phyloP scores from a whole-genome alignment of 92 coral and sea anemone species.

The Epizoanthus illoricatus region DNA sequence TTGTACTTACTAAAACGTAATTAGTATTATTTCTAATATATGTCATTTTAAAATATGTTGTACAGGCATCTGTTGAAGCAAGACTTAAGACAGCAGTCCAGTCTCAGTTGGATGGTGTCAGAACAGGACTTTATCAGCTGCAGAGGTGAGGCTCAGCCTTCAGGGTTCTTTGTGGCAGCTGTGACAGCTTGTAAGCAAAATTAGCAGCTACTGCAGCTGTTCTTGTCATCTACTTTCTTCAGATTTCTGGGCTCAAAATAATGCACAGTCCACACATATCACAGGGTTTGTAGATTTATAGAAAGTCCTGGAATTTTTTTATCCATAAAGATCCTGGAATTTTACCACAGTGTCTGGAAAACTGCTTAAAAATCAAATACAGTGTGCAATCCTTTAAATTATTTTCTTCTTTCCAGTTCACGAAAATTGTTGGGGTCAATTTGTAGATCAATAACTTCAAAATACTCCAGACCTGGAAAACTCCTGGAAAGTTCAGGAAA shows the following conservation, averaged over 20 bases:
- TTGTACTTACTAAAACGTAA: no score
- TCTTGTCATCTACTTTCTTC: no score
- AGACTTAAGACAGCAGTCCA: constrained; percentile 96
- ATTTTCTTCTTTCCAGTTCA: no score
- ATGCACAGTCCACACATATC: not conserved
- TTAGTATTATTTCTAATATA: not conserved
- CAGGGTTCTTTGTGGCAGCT: no score
- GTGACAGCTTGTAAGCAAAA: no score
- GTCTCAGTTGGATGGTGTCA: constrained; percentile 98
- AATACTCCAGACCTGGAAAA: not conserved
- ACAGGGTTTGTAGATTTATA: not conserved
- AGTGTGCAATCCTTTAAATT: no score
- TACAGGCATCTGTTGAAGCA: constrained; percentile 96
- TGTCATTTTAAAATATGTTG: not conserved
- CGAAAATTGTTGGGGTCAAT: no score
- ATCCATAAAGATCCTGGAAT: not conserved
- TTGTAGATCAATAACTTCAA: no score
- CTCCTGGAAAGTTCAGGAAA: not conserved
- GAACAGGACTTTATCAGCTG: constrained; percentile 90
- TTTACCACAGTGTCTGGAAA: no score
- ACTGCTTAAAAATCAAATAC: no score
- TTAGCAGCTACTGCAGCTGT: no score
- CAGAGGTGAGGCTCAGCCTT: constrained; percentile 42
- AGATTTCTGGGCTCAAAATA: not conserved
- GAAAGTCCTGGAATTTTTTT: not conserved